A percentile compares a stretch with the other conserved stretches of the same genome.
phyloP scores from a whole-genome alignment of 23 tunicate genomes.

The Halocynthia aurantium region DNA sequence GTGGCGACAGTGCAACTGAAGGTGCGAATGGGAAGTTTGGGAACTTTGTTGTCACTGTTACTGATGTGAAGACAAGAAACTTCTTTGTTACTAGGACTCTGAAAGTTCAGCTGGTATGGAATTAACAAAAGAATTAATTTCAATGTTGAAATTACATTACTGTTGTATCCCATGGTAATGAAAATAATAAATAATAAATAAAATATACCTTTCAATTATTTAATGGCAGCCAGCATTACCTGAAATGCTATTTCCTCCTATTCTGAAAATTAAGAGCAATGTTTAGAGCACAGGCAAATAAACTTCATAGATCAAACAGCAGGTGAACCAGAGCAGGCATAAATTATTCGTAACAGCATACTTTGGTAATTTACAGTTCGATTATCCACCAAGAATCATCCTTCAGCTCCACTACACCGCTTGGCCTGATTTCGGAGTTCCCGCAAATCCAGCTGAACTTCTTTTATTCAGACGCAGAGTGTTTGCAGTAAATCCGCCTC shows the following conservation, averaged over 20 bases:
- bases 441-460: constrained; percentile 53
- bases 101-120: constrained; percentile 38
- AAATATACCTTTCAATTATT: too few relatives aligned
- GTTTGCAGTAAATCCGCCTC: constrained; percentile 34
- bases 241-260: too few relatives aligned
- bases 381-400: constrained; percentile 34
- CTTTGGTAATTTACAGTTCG: constrained; percentile 25
- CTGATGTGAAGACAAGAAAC: constrained; percentile 34
- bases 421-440: constrained; percentile 91
- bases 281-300: too few relatives aligned
- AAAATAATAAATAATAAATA: too few relatives aligned
- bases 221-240: too few relatives aligned
- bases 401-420: constrained; percentile 62
- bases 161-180: too few relatives aligned
- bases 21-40: constrained; percentile 29
- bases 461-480: constrained; percentile 66
- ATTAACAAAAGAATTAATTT: too few relatives aligned
- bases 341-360: too few relatives aligned
- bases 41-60: constrained; percentile 33
- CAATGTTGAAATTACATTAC: too few relatives aligned
- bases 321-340: too few relatives aligned
- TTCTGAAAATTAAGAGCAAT: too few relatives aligned
- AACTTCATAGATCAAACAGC: too few relatives aligned
- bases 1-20: constrained; percentile 10
- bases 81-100: constrained; percentile 55